A percentile compares a stretch with the other conserved stretches of the same genome.
phyloP scores from a whole-genome alignment of 2,888 invertebrate species.

The Muschampia plurimacula region DNA sequence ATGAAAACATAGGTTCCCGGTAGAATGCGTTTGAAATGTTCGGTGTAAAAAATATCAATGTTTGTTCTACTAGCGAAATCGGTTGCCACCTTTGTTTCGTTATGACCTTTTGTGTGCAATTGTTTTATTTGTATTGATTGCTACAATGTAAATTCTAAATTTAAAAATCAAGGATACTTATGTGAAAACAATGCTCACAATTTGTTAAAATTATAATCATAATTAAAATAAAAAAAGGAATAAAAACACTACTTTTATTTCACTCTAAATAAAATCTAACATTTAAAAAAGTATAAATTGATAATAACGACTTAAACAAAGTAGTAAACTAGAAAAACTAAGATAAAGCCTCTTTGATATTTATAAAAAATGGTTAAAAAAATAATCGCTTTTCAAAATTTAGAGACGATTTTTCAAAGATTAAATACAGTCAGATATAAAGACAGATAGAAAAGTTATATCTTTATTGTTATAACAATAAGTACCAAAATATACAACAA shows the following conservation, averaged over 20 bases:
- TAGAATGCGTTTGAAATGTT: constrained; percentile 43
- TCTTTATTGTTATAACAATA: constrained; percentile 16
- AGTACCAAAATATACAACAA: constrained; percentile 1
- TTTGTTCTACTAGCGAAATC: constrained; percentile 19
- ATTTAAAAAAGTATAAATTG: too few relatives aligned
- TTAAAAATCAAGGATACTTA: not conserved
- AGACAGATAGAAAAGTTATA: not conserved
- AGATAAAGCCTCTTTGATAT: too few relatives aligned
- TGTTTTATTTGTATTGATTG: not conserved
- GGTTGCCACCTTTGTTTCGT: constrained; percentile 19
- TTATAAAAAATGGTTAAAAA: not conserved
- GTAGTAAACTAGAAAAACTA: too few relatives aligned
- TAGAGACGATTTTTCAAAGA: not conserved
- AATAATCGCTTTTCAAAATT: not conserved
- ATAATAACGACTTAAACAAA: too few relatives aligned
- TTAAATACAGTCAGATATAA: not conserved
- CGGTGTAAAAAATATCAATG: constrained; percentile 25
- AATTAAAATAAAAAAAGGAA: too few relatives aligned
- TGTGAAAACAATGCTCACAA: too few relatives aligned
- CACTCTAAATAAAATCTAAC: too few relatives aligned
- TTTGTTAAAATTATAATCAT: too few relatives aligned
- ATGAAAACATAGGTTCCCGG: constrained; percentile 59
- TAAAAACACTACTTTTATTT: too few relatives aligned
- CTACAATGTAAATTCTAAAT: not conserved
- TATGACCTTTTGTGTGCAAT: too few relatives aligned